A percentile compares a stretch with the other conserved stretches of the same genome.
These are phyloP conservation scores for Rugalucina vietnamica DNA, from an alignment of 2,888 invertebrate genomes.

Conservation along the genomic window DNA sequence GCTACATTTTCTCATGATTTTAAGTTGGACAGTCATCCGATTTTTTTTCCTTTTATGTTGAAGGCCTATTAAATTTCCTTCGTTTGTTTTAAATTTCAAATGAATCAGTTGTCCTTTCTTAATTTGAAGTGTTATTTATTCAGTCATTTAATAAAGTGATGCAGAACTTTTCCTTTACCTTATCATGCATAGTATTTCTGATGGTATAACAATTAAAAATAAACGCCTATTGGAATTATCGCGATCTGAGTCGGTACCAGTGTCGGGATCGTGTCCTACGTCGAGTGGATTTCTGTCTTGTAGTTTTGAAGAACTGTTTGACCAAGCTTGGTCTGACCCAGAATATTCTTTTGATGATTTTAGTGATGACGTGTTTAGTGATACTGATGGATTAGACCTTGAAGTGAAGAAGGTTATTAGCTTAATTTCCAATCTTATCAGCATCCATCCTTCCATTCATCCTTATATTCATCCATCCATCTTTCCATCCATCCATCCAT, in stretches of 20 bases:
- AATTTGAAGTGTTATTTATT: background rate
- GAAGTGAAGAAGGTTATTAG: background rate
- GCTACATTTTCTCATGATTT: too few species aligned
- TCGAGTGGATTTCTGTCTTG: background rate
- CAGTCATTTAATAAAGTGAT: background rate
- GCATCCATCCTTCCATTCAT: too few species aligned
- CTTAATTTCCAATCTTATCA: too few species aligned
- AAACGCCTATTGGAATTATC: background rate
- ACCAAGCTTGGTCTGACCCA: constrained; percentile 77
- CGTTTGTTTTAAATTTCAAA: background rate
- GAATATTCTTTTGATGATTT: constrained; percentile 72
- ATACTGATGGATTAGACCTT: background rate
- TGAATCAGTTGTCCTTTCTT: background rate
- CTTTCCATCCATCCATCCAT: too few species aligned
- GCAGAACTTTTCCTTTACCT: background rate
- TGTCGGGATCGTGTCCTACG: background rate
- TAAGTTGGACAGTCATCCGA: too few species aligned
- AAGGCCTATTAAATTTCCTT: background rate
- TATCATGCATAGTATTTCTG: background rate
- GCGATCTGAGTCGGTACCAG: background rate
- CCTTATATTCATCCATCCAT: too few species aligned
- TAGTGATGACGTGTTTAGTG: constrained; percentile 63
- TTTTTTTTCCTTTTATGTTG: background rate
- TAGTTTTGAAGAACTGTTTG: constrained; percentile 75
- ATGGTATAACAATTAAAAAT: background rate